phyloP scores from a whole-genome alignment of 2,797 vertebrate genomes.

The Halcyon leucocephala region DNA sequence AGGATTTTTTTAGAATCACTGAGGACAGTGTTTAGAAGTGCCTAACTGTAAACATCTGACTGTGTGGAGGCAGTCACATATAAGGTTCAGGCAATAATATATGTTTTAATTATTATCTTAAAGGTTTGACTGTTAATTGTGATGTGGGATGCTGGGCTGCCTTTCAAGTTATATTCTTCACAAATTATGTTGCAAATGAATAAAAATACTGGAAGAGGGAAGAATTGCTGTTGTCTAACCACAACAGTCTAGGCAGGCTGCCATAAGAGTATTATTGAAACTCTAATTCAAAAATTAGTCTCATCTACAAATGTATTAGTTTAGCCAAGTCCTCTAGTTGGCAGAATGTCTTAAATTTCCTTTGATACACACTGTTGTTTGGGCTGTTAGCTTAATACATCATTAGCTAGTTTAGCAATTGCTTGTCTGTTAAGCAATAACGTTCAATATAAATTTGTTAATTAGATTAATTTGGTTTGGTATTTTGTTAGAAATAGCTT shows the following conservation, averaged over 20 bases:
- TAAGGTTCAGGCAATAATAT: neutral
- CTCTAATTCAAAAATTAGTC: constrained; percentile 52
- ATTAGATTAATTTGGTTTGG: constrained; percentile 1
- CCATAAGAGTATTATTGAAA: constrained; percentile 32
- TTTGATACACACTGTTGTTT: constrained; percentile 18
- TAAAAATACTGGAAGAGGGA: constrained; percentile 34
- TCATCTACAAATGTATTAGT: constrained; percentile 15
- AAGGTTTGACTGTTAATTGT: neutral
- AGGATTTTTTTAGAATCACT: neutral
- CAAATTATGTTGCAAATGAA: constrained; percentile 7
- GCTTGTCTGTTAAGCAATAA: neutral
- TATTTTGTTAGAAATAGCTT: constrained; percentile 12
- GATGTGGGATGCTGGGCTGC: neutral
- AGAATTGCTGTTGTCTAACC: constrained; percentile 39
- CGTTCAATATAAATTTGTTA: neutral
- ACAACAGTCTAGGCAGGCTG: constrained; percentile 41
- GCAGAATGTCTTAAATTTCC: constrained; percentile 25
- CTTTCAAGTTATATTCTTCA: neutral
- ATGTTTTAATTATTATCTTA: neutral
- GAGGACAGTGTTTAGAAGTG: neutral
- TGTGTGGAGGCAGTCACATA: neutral
- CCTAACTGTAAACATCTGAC: neutral
- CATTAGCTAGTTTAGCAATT: neutral
- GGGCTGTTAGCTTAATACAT: neutral
- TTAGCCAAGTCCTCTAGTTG: constrained; percentile 38